phyloP scores from a whole-genome alignment of 2,113 vertebrate species.

The Lycocorax pyrrhopterus region DNA sequence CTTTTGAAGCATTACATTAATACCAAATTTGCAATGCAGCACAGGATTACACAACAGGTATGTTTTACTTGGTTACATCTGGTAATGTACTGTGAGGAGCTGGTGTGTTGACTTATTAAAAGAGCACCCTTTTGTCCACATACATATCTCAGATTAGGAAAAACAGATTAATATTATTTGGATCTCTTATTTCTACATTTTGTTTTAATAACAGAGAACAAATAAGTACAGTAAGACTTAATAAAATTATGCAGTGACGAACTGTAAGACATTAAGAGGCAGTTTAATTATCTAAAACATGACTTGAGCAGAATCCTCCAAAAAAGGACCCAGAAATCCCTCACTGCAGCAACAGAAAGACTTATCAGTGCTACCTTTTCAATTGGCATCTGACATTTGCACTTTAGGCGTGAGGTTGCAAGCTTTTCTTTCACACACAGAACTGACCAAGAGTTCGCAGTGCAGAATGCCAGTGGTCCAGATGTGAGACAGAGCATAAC shows the following conservation, averaged over 20 bases:
- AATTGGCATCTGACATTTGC: background rate
- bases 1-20: constrained; percentile 27
- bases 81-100: background rate
- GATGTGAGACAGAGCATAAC: background rate
- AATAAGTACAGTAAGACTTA: background rate
- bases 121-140: background rate
- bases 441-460: background rate
- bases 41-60: constrained; percentile 1
- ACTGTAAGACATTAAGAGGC: background rate
- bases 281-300: constrained; percentile 1
- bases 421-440: background rate
- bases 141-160: background rate
- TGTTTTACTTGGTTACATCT: background rate
- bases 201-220: background rate
- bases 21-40: background rate
- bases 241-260: background rate
- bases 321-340: background rate
- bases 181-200: background rate
- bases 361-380: background rate
- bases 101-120: background rate
- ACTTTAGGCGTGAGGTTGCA: background rate
- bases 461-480: background rate
- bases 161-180: background rate
- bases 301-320: background rate
- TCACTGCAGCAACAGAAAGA: background rate